A percentile compares a stretch with the other conserved stretches of the same genome.
phyloP scores from a whole-genome alignment of 92 coral and sea anemone genomes.

The Ricordea florida region DNA sequence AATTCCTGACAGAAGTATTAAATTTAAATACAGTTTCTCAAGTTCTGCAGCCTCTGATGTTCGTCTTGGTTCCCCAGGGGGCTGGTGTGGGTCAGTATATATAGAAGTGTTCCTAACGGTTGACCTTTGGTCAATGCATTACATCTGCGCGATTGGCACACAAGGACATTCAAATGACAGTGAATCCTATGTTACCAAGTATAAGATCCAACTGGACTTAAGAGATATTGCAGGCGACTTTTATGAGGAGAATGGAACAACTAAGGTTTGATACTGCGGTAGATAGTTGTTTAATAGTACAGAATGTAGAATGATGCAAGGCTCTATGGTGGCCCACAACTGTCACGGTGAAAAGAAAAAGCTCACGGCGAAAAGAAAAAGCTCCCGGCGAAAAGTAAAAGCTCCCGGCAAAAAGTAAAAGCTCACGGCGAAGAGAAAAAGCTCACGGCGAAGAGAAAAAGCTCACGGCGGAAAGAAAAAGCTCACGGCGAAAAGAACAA shows the following conservation, averaged over 20 bases:
- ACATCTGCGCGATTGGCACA: conserved; percentile 19
- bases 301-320: neutral
- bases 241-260: conserved; percentile 8
- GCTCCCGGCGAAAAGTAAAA: too few relatives aligned
- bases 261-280: neutral
- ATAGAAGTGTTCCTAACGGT: neutral
- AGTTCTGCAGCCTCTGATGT: neutral
- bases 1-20: neutral
- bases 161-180: neutral
- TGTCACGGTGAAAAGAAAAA: too few relatives aligned
- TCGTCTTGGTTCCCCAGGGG: conserved; percentile 5
- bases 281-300: neutral
- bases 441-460: too few relatives aligned
- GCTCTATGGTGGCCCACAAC: neutral
- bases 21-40: too few relatives aligned
- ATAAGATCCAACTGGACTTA: neutral
- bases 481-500: too few relatives aligned
- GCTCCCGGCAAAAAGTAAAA: too few relatives aligned
- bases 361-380: too few relatives aligned
- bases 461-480: too few relatives aligned
- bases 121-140: neutral
- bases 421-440: too few relatives aligned
- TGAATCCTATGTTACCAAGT: neutral
- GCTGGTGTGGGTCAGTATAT: neutral
- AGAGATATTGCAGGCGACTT: neutral